Evolutionary conservation across 2,113 vertebrate species (phyloP).

Genomic region (Ia io): DNA sequence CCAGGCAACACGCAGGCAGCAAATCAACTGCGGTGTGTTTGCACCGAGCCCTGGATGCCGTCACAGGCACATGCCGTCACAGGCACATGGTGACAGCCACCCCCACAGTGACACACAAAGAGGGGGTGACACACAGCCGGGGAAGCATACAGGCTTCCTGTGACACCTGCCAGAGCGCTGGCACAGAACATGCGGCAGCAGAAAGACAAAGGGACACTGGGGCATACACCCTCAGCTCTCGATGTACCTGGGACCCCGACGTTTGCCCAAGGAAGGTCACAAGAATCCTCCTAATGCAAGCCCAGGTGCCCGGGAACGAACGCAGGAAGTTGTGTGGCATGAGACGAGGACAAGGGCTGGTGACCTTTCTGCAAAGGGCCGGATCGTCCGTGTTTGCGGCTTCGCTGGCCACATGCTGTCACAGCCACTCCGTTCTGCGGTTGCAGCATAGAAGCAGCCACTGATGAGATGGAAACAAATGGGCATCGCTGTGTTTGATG

Average conservation of each 20-base stretch:
- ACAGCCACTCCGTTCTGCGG: background rate
- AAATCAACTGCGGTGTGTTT: conserved; percentile 31
- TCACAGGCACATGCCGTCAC: conserved; percentile 61
- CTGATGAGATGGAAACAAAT: background rate
- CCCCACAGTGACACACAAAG: conserved; percentile 62
- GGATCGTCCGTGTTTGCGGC: background rate
- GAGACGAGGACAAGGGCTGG: background rate
- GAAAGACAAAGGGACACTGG: background rate
- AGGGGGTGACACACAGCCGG: conserved; percentile 55
- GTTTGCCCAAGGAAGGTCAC: background rate
- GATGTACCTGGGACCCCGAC: background rate
- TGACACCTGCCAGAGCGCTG: conserved; percentile 20
- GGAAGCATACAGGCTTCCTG: background rate
- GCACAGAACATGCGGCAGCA: background rate
- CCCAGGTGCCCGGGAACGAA: background rate
- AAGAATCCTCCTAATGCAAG: background rate
- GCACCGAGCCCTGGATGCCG: conserved; percentile 53
- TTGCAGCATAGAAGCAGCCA: background rate
- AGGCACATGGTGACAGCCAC: conserved; percentile 57
- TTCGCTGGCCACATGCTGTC: background rate
- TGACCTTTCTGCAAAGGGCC: background rate
- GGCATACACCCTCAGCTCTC: background rate
- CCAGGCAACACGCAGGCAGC: conserved; percentile 32
- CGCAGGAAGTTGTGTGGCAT: too few species aligned
- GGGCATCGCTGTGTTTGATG: background rate